phyloP scores from a whole-genome alignment of 2,888 invertebrate genomes.

The Eristalis arbustorum region DNA sequence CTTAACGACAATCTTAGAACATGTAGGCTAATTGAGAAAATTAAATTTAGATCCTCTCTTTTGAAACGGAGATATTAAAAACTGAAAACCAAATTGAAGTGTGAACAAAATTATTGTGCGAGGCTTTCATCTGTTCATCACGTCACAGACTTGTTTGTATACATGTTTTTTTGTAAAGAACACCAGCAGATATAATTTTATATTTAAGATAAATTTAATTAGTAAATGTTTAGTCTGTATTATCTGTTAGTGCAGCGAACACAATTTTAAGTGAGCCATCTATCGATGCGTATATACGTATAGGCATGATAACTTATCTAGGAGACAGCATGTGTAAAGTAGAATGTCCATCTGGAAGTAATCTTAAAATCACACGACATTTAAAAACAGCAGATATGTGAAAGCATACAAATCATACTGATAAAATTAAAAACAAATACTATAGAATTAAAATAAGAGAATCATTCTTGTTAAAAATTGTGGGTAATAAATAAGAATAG shows the following conservation, averaged over 20 bases:
- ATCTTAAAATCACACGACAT: conserved; percentile 23
- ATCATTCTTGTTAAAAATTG: conserved; percentile 60
- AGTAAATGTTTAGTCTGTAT: conserved; percentile 35
- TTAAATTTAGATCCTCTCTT: conserved; percentile 30
- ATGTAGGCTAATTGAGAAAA: conserved; percentile 49
- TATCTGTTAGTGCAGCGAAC: conserved; percentile 60
- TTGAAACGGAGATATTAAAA: conserved; percentile 17
- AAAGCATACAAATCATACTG: conserved; percentile 65
- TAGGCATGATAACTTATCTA: background rate
- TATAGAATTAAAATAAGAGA: conserved; percentile 31
- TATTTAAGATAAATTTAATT: conserved; percentile 34
- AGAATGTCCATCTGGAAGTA: conserved; percentile 41
- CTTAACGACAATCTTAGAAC: conserved; percentile 65
- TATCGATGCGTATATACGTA: background rate
- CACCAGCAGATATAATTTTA: conserved; percentile 40
- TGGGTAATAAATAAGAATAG: conserved; percentile 69
- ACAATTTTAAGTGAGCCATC: conserved; percentile 30
- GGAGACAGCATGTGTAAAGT: background rate
- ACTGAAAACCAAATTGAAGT: background rate
- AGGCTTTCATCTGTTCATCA: conserved; percentile 52
- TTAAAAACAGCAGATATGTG: conserved; percentile 45
- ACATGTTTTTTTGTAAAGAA: conserved; percentile 36
- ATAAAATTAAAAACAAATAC: conserved; percentile 22
- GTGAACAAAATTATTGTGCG: conserved; percentile 26
- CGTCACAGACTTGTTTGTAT: conserved; percentile 37